Percentiles rank a stretch among this genome's conserved stretches.
Evolutionary conservation across 2,797 vertebrate genomes (phyloP).

Genomic region (Merluccius polli): DNA sequence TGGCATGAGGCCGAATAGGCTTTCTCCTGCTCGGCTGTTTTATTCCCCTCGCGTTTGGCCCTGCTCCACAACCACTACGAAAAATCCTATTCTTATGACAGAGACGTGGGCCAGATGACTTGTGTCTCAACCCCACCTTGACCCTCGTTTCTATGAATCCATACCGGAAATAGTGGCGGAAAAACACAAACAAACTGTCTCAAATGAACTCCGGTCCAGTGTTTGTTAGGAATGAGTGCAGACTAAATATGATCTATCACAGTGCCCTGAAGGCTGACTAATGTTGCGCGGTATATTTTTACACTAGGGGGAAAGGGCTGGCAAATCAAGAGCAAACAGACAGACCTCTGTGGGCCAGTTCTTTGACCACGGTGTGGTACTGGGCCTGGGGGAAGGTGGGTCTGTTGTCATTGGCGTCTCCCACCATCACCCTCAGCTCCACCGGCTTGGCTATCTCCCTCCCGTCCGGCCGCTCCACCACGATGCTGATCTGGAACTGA

Average conservation of each 20-base stretch:
- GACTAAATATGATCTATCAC: neutral
- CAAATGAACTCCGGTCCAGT: no score
- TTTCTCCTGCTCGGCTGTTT: no score
- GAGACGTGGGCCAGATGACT: neutral
- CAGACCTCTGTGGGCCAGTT: slow-evolving; percentile 66
- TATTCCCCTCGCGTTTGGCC: no score
- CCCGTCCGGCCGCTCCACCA: slow-evolving; percentile 73
- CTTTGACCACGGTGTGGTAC: slow-evolving; percentile 73
- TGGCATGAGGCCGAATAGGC: no score
- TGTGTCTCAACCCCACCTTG: neutral
- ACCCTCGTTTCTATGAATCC: neutral
- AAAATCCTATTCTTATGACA: neutral
- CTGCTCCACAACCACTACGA: no score
- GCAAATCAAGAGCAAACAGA: neutral
- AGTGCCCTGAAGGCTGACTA: neutral
- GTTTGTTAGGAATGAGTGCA: neutral
- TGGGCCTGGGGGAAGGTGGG: slow-evolving; percentile 71
- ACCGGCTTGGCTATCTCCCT: slow-evolving; percentile 76
- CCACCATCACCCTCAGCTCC: slow-evolving; percentile 73
- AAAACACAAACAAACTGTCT: neutral
- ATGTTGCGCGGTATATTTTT: neutral
- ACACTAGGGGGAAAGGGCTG: neutral
- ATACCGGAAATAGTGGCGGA: neutral
- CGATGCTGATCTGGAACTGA: slow-evolving; percentile 75
- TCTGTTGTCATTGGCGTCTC: slow-evolving; percentile 78